Conservation (phyloP, 2,888 invertebrate genomes). For the Furcula furcula region DNA sequence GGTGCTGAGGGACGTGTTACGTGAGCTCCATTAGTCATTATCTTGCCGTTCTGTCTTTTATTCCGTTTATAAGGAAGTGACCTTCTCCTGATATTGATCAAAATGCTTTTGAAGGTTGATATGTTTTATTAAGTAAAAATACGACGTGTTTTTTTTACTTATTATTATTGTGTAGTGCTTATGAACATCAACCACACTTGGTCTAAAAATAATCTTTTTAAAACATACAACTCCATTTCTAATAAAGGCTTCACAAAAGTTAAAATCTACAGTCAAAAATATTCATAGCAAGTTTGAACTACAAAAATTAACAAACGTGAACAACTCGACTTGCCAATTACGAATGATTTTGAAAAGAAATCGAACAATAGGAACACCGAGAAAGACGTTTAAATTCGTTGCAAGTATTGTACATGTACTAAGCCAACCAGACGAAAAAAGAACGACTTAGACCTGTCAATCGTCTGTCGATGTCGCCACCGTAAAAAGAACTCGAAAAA, state of each 20-base stretch:
- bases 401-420: slow-evolving; percentile 50
- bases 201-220: no score
- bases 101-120: no score
- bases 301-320: neutral
- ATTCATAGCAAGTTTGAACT: neutral
- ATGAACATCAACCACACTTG: no score
- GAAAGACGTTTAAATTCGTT: slow-evolving; percentile 40
- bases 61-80: no score
- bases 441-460: slow-evolving; percentile 54
- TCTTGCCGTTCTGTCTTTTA: no score
- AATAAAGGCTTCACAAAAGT: no score
- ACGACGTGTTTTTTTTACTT: no score
- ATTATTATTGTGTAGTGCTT: no score
- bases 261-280: no score
- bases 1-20: slow-evolving; percentile 23
- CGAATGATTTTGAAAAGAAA: slow-evolving; percentile 23
- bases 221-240: no score
- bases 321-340: neutral
- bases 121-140: no score
- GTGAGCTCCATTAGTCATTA: neutral
- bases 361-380: slow-evolving; percentile 24
- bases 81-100: no score
- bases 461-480: slow-evolving; percentile 29
- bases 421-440: slow-evolving; percentile 55
- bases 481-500: slow-evolving; percentile 30